phyloP scores from a whole-genome alignment of 2,888 invertebrate genomes.

The Scaptomyza cyrtandrae region DNA sequence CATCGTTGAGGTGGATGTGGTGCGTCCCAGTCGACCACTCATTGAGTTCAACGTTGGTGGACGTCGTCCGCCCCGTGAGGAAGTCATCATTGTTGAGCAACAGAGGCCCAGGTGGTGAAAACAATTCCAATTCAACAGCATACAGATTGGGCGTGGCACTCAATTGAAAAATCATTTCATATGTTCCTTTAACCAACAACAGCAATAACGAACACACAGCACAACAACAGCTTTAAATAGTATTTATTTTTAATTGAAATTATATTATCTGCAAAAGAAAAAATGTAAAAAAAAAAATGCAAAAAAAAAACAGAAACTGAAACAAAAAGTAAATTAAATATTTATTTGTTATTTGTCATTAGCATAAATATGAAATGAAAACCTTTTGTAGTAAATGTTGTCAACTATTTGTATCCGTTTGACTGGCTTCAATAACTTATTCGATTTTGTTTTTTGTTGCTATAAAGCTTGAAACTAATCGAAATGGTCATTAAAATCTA shows the following conservation, averaged over 20 bases:
- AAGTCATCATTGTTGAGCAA: constrained; percentile 61
- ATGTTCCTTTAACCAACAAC: constrained; percentile 33
- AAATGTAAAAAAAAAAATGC: too few species aligned
- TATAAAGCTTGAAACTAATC: constrained; percentile 3
- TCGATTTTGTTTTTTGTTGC: not conserved
- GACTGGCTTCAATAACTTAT: not conserved
- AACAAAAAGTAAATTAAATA: constrained; percentile 27
- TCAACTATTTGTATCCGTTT: constrained; percentile 18
- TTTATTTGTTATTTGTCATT: constrained; percentile 55
- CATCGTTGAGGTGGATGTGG: constrained; percentile 70
- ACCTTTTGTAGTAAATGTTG: constrained; percentile 20
- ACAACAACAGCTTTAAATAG: constrained; percentile 4
- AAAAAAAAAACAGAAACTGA: constrained; percentile 1
- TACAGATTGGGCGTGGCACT: constrained; percentile 8
- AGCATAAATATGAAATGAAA: constrained; percentile 57
- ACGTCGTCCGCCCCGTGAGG: constrained; percentile 62
- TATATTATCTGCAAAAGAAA: constrained; percentile 23
- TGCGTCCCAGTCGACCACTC: constrained; percentile 62
- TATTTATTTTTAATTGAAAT: constrained; percentile 66
- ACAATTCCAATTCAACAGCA: not conserved
- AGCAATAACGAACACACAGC: constrained; percentile 2
- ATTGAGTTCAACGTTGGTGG: constrained; percentile 72
- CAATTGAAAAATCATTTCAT: constrained; percentile 41
- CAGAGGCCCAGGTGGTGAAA: constrained; percentile 63
- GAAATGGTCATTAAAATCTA: constrained; percentile 32